Percentiles rank a stretch among this genome's conserved stretches.
phyloP scores from a whole-genome alignment of 2,797 vertebrate genomes.

The Centropyge bicolor region DNA sequence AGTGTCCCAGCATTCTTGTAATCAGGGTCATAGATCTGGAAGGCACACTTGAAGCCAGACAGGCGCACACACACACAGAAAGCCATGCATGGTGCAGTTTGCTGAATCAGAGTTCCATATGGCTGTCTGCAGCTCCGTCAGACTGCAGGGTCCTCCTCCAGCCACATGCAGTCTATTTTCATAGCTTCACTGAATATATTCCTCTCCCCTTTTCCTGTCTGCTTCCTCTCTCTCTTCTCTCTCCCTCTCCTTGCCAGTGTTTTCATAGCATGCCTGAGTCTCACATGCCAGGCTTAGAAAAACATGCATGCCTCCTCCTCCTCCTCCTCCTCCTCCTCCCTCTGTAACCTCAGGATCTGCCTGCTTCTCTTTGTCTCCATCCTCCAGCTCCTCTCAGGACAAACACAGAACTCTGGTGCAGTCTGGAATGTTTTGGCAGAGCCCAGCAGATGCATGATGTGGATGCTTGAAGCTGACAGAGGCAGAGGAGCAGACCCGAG shows the following conservation, averaged over 20 bases:
- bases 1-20: too few species aligned
- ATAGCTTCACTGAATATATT: slow-evolving; percentile 48
- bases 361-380: slow-evolving; percentile 16
- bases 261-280: slow-evolving; percentile 35
- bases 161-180: slow-evolving; percentile 52
- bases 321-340: too few species aligned
- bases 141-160: slow-evolving; percentile 25
- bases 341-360: slow-evolving; percentile 21
- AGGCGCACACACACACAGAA: neutral
- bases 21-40: neutral
- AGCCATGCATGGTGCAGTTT: neutral
- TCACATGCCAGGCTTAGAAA: slow-evolving; percentile 44
- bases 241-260: slow-evolving; percentile 25
- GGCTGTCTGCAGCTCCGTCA: slow-evolving; percentile 6
- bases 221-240: slow-evolving; percentile 10
- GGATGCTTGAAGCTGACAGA: neutral
- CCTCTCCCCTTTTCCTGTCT: slow-evolving; percentile 37
- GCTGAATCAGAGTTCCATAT: slow-evolving; percentile 8
- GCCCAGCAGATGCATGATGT: neutral
- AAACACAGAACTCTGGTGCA: neutral
- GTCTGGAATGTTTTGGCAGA: neutral
- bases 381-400: slow-evolving; percentile 1
- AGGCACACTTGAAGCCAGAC: neutral
- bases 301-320: slow-evolving; percentile 31
- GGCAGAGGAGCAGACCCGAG: neutral